Evolutionary conservation across 2,113 vertebrate species (phyloP), one percentile per base, ranked within the genome.

Genomic region (Ardeotis arabs): DNA sequence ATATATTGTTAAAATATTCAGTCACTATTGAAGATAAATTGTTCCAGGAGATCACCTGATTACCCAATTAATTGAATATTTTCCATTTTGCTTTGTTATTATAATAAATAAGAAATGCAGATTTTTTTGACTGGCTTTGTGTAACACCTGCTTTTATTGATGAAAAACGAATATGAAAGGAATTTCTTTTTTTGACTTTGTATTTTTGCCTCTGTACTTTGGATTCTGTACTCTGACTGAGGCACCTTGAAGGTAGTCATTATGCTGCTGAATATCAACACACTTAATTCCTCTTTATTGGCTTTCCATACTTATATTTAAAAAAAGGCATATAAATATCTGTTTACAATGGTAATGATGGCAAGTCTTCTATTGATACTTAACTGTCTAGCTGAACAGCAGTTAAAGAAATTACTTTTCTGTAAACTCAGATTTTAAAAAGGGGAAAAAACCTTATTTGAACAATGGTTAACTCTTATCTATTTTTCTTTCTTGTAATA

Each of bases 1-100:
- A 81, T 79, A n/a, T n/a, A 73, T 93, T 96, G 74, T 93, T 96
- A 95, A 96, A 95, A 95, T 93, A 95, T 84, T 93, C 67, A 87
- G 69, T 96, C 89, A 44, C 44, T 83, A n/a, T 86, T 96, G 67
- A 91, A 93, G 56, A 82, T 93, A 93, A 95, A 80, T 77, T 92
- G 20, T 80, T 92, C 50, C 55, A 75, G 62, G 75, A 86, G 69
- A 92, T 88, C 19, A 78, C 27, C 47, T 82, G 53, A 56, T 90
- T 58, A 66, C 60, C 24, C 33, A 88, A 45, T 69, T 96, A 94
- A 94, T 59, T 95, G 63, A 17, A 2, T 88, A 50, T 97, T 93
- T 96, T 96, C 81, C 28, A 45, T 77, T 87, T 68, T 93, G 9
- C 41, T 92, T 87, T 84, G 31, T 84, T 35, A 24, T 20, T 60